Percentiles rank a stretch among this genome's conserved stretches.
Conservation (phyloP, 2,888 invertebrate species). For the Lochmaea crataegi region DNA sequence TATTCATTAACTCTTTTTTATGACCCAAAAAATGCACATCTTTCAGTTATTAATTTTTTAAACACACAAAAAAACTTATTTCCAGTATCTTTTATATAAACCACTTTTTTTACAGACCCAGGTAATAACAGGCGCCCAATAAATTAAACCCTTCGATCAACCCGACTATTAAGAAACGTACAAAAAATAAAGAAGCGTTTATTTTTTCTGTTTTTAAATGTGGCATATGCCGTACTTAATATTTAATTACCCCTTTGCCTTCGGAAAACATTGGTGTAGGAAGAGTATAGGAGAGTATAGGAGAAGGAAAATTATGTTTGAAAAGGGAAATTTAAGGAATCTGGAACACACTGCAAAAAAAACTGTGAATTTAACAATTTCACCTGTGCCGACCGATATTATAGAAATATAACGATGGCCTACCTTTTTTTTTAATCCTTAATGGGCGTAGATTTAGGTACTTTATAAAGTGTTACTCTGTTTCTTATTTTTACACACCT, state of each 20-base stretch:
- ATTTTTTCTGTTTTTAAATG: slow-evolving; percentile 7
- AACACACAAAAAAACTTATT: slow-evolving; percentile 10
- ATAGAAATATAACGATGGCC: no score
- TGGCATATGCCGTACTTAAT: slow-evolving; percentile 22
- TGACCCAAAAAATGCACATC: not conserved
- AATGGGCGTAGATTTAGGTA: no score
- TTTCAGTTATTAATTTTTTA: not conserved
- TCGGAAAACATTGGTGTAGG: not conserved
- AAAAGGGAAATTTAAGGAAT: not conserved
- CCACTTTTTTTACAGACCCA: slow-evolving; percentile 21
- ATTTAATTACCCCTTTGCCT: slow-evolving; percentile 13
- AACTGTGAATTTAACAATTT: not conserved
- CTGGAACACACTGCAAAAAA: not conserved
- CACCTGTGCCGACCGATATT: no score
- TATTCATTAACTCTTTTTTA: no score
- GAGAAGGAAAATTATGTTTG: not conserved
- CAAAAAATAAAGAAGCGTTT: slow-evolving; percentile 15
- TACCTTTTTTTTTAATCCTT: no score
- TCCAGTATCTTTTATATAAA: slow-evolving; percentile 15
- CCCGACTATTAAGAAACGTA: slow-evolving; percentile 11
- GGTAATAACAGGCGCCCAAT: slow-evolving; percentile 28
- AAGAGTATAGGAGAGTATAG: not conserved
- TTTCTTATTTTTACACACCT: no score
- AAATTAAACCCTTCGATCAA: slow-evolving; percentile 26
- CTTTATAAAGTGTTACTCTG: no score